phyloP scores from a whole-genome alignment of 2,888 invertebrate species.

The Ectemnius continuus region DNA sequence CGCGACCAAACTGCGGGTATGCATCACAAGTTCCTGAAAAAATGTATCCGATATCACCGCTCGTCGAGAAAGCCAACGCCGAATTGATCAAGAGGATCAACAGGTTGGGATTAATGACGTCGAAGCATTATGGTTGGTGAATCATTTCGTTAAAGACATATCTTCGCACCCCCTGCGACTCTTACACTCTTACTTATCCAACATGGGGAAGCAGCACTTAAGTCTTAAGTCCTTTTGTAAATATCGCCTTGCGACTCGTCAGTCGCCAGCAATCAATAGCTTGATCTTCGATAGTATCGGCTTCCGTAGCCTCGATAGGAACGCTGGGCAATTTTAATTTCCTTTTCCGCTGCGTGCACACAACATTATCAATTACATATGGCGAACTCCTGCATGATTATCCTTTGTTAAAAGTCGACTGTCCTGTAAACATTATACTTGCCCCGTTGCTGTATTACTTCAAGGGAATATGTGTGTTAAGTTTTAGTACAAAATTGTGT shows the following conservation, averaged over 20 bases:
- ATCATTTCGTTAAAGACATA: constrained; percentile 10
- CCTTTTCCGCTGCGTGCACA: too few species aligned
- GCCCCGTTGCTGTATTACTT: too few species aligned
- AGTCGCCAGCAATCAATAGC: not conserved
- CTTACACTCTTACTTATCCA: constrained; percentile 8
- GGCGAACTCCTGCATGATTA: too few species aligned
- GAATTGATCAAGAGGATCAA: constrained; percentile 94
- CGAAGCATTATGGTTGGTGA: constrained; percentile 78
- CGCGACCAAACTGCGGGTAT: constrained; percentile 33
- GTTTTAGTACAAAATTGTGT: too few species aligned
- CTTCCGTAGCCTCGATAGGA: too few species aligned
- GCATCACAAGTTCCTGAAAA: constrained; percentile 57
- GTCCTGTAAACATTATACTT: too few species aligned
- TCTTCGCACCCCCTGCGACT: not conserved
- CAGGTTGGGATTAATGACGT: constrained; percentile 86
- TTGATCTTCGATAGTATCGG: constrained; percentile 1
- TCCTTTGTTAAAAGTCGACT: too few species aligned
- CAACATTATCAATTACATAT: too few species aligned
- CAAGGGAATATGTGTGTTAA: too few species aligned
- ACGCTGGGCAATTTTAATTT: too few species aligned
- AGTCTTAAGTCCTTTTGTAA: constrained; percentile 3
- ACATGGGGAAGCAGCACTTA: constrained; percentile 4
- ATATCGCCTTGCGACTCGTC: not conserved
- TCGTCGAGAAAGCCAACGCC: constrained; percentile 94
- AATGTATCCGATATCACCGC: constrained; percentile 92